Conservation (phyloP, 2,797 vertebrate genomes). For the Phrynocephalus vlangalii region DNA sequence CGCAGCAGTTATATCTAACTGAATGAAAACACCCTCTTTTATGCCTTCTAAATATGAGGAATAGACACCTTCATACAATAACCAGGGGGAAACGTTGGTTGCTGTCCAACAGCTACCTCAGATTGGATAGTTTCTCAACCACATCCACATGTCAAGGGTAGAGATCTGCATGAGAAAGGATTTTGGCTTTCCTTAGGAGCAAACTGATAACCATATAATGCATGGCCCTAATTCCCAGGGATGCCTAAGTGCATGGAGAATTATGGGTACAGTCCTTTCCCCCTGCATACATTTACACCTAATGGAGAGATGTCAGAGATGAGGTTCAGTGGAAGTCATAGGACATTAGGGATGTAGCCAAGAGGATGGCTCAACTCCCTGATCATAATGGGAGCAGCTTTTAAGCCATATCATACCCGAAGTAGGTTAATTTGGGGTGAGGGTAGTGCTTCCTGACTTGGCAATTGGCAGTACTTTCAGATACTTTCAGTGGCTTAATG, state of each 20-base stretch:
- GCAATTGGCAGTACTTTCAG: too few relatives aligned
- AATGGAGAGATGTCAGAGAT: neutral
- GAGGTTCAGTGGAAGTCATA: neutral
- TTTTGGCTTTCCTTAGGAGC: too few relatives aligned
- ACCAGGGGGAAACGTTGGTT: too few relatives aligned
- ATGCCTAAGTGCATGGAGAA: neutral
- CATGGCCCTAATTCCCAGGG: too few relatives aligned
- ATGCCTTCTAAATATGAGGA: too few relatives aligned
- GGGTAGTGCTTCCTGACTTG: neutral
- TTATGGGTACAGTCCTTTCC: neutral
- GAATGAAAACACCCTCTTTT: too few relatives aligned
- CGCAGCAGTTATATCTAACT: too few relatives aligned
- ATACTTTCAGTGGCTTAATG: neutral
- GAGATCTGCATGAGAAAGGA: neutral
- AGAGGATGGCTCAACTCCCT: neutral
- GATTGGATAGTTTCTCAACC: too few relatives aligned
- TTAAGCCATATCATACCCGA: neutral
- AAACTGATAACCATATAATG: neutral
- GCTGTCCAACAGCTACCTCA: too few relatives aligned
- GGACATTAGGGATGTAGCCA: neutral
- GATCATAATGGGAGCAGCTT: neutral
- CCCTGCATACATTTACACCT: neutral
- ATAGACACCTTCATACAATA: too few relatives aligned
- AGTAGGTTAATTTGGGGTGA: neutral
- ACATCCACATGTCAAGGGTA: neutral